These are phyloP conservation scores for Enteromius trimaculatus DNA, from an alignment of 2,797 vertebrate species.

Conservation along the genomic window DNA sequence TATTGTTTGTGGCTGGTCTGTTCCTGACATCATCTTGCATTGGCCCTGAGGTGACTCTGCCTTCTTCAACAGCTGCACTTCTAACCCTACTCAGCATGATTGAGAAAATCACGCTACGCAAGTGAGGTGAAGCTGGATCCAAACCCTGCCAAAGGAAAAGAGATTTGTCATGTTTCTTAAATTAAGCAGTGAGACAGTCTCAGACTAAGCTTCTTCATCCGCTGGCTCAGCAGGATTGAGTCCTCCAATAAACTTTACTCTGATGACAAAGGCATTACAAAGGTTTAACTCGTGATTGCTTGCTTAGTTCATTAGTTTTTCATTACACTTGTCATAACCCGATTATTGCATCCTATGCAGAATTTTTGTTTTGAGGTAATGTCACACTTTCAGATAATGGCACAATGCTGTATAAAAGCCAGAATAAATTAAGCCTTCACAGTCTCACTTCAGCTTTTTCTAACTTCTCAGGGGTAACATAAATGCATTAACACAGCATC, in stretches of 20 bases:
- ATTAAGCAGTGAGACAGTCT: constrained; percentile 10
- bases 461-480: too few relatives aligned
- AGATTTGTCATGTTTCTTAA: neutral
- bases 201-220: constrained; percentile 38
- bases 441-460: too few relatives aligned
- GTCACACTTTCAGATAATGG: too few relatives aligned
- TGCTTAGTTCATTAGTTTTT: neutral
- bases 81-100: constrained; percentile 12
- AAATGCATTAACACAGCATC: too few relatives aligned
- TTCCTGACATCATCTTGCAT: constrained; percentile 13
- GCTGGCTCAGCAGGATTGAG: constrained; percentile 25
- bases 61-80: constrained; percentile 1
- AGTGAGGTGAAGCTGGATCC: neutral
- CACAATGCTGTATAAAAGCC: too few relatives aligned
- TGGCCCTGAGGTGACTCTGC: neutral
- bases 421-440: too few relatives aligned
- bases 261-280: neutral
- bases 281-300: constrained; percentile 5
- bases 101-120: neutral
- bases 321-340: too few relatives aligned
- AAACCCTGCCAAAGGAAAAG: neutral
- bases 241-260: neutral
- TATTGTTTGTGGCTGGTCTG: neutral
- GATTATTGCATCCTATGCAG: neutral
- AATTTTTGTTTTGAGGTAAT: too few relatives aligned